Conservation (phyloP, 2,113 vertebrate genomes). For the Mastomys coucha region DNA sequence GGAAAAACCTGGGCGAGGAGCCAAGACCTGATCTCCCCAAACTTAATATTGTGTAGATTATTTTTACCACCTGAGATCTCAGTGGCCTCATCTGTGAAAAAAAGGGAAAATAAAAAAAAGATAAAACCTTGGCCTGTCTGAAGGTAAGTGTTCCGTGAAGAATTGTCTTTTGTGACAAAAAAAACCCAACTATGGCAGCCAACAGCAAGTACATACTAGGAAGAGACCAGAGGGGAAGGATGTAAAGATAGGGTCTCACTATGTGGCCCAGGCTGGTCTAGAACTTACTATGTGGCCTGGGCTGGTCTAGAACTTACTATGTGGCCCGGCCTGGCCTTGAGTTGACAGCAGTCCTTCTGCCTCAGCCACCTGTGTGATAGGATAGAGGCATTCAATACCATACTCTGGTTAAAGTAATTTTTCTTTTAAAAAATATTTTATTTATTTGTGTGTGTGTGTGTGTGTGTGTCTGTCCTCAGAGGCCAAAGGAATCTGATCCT, state of each 20-base stretch:
- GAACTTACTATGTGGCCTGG: background rate
- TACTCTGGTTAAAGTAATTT: background rate
- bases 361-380: background rate
- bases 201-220: background rate
- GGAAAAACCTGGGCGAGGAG: background rate
- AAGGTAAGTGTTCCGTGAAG: constrained; percentile 77
- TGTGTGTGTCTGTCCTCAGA: background rate
- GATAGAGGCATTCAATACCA: background rate
- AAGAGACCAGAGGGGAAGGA: background rate
- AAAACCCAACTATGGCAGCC: background rate
- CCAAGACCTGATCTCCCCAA: constrained; percentile 43
- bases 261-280: background rate
- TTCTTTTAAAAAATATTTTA: background rate
- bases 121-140: background rate
- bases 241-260: background rate
- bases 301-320: background rate
- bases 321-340: background rate
- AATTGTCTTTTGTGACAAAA: background rate
- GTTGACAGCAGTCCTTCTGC: background rate
- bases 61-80: constrained; percentile 52
- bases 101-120: constrained; percentile 15
- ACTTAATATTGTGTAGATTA: constrained; percentile 28
- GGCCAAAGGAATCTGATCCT: background rate
- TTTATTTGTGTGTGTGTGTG: background rate
- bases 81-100: constrained; percentile 60